phyloP scores from a whole-genome alignment of 2,113 vertebrate genomes.

The Chaetops frenatus region DNA sequence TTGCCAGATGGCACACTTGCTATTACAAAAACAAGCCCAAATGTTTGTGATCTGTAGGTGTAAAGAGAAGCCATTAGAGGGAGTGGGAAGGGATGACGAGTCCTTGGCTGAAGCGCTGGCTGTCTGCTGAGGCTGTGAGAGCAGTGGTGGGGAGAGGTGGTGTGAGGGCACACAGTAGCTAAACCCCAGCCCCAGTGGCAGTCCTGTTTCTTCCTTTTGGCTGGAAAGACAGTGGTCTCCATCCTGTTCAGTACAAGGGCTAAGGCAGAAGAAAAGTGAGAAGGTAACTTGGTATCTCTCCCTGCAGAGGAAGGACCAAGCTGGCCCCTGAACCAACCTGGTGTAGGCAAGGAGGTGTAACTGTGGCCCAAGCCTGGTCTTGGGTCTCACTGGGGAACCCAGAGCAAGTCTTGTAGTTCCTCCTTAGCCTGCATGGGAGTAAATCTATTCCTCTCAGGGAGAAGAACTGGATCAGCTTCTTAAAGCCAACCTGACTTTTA shows the following conservation, averaged over 20 bases:
- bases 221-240: not conserved
- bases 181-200: not conserved
- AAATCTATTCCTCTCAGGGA: not conserved
- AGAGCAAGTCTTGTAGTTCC: not conserved
- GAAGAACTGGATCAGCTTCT: not conserved
- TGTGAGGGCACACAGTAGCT: not conserved
- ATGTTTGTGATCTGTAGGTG: conserved; percentile 44
- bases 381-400: not conserved
- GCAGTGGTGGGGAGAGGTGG: not conserved
- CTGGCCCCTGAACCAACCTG: not conserved
- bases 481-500: not conserved
- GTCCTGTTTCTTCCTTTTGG: not conserved
- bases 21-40: conserved; percentile 23
- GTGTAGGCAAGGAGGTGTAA: not conserved
- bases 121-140: not conserved
- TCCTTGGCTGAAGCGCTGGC: not conserved
- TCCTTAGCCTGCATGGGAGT: not conserved
- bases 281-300: fast-evolving
- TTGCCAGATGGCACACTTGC: not conserved
- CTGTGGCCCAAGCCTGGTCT: not conserved
- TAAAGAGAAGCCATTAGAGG: not conserved
- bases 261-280: not conserved
- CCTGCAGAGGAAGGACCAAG: not conserved
- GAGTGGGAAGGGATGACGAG: not conserved
- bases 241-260: not conserved